phyloP scores from a whole-genome alignment of 2,888 invertebrate genomes.

The Aleiodes testaceus region DNA sequence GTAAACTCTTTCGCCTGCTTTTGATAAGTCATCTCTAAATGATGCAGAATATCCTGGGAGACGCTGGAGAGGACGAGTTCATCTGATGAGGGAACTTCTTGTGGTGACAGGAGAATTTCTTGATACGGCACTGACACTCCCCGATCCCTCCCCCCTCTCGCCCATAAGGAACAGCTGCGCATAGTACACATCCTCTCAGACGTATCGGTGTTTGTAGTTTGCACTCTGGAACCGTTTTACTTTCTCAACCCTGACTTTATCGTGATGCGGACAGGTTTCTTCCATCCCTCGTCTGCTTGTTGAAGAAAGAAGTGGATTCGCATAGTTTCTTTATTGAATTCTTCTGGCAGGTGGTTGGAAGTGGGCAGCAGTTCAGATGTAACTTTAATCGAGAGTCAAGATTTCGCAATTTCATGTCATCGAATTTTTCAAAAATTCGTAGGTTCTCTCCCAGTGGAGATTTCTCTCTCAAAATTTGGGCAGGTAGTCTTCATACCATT shows the following conservation, averaged over 20 bases:
- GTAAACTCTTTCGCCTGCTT: too few relatives aligned
- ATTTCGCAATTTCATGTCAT: too few relatives aligned
- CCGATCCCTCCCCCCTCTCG: conserved; percentile 38
- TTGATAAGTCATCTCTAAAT: not conserved
- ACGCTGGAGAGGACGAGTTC: too few relatives aligned
- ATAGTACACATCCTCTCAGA: conserved; percentile 20
- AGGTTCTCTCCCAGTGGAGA: too few relatives aligned
- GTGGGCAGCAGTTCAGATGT: not conserved
- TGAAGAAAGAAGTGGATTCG: not conserved
- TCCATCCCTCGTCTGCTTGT: not conserved
- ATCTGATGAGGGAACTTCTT: not conserved
- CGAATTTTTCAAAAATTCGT: too few relatives aligned
- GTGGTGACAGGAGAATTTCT: not conserved
- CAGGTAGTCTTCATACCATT: too few relatives aligned
- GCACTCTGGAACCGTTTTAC: not conserved
- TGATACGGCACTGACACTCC: conserved; percentile 42
- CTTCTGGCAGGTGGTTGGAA: not conserved
- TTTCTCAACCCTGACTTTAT: conserved; percentile 11
- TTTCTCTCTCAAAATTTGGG: too few relatives aligned
- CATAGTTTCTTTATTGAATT: too few relatives aligned
- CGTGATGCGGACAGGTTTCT: not conserved
- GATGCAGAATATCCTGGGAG: not conserved
- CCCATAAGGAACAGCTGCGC: conserved; percentile 49
- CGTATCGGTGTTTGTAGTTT: conserved; percentile 22
- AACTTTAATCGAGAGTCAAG: too few relatives aligned